These are phyloP conservation scores for Leptonema lineaticorne DNA, from an alignment of 1,140 invertebrate genomes.

Conservation along the genomic window DNA sequence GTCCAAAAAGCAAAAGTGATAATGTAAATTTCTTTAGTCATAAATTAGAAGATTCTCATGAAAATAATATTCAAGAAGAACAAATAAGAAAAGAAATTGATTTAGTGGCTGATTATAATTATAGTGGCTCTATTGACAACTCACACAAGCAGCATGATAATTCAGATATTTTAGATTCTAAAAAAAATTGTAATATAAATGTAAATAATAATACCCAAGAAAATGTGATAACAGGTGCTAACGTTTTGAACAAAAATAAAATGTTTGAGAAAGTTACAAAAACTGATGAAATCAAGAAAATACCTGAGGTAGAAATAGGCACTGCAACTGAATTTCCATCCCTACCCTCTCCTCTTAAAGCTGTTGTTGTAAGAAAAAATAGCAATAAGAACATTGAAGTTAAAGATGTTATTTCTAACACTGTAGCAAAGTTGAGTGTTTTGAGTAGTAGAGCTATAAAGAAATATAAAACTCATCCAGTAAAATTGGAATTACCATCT, in stretches of 20 bases:
- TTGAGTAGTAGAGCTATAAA: slow-evolving; percentile 10
- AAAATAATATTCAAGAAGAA: background rate
- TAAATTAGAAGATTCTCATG: slow-evolving; percentile 46
- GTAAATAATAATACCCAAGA: slow-evolving; percentile 30
- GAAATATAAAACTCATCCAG: slow-evolving; percentile 36
- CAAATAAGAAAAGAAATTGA: background rate
- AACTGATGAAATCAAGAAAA: slow-evolving; percentile 34
- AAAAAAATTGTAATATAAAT: background rate
- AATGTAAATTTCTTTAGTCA: slow-evolving; percentile 52
- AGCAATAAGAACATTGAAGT: slow-evolving; percentile 42
- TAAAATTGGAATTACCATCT: slow-evolving; percentile 39
- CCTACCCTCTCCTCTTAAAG: slow-evolving; percentile 49
- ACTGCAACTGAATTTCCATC: slow-evolving; percentile 55
- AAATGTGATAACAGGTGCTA: slow-evolving; percentile 33
- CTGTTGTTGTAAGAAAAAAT: slow-evolving; percentile 47
- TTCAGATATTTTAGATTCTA: slow-evolving; percentile 37
- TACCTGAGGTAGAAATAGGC: slow-evolving; percentile 52
- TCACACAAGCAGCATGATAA: slow-evolving; percentile 35
- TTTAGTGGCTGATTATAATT: background rate
- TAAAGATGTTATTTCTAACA: background rate
- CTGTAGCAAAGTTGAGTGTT: slow-evolving; percentile 16
- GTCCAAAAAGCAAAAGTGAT: slow-evolving; percentile 49
- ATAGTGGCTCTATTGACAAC: background rate
- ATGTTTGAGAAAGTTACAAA: background rate
- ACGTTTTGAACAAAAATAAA: background rate